Base-by-base conservation (phyloP, 2,113 vertebrate species). In the Percina caprodes region DNA sequence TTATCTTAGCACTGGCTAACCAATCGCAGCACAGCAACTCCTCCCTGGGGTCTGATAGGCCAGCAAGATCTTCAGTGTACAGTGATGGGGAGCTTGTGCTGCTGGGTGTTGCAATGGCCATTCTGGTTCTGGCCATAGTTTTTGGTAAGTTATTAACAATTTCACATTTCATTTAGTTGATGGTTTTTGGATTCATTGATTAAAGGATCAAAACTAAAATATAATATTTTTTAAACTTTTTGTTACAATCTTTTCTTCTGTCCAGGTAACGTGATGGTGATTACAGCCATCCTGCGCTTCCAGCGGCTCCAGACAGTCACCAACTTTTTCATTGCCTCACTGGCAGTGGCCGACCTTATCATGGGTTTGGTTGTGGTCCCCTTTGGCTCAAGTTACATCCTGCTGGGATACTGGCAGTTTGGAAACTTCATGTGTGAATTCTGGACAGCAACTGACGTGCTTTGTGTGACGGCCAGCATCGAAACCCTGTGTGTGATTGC, bases 401-500 rank as follows among this genome's bases (percentile, higher is more conserved):
- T 99, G 45, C 94, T 97, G 85, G 90, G 95, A 39, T 92, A 88
- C 76, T 99, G 98, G 98, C 92, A 91, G 49, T 99, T 99, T 1
- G 97, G 97, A 51, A 97, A 95, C 80, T 96, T 97, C 76, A 97
- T 97, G 96, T 99, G 98, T 0, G 95, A 97, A 83, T 97, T 99
- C 85, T 99, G 98, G 97, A 98, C 97, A 2, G 96, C 98, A 0
- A 54, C 97, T 0, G 98, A 99, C 0, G 97, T 99, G 62, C 83
- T 99, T 71, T 99, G 97, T 0, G 98, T 99, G 72, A 99, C 98
- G 0, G 98, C 98, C 82, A 99, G 98, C 91, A 99, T 99, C 0
- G 98, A 97, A 93, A 99, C 98, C 0, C 94, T 99, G 88, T 99
- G 98, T 0, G 97, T 99, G 83, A 99, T 99, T 3, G 98, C 98